Base-by-base conservation (phyloP, 2,113 vertebrate species). In the Collichthys lucidus region DNA sequence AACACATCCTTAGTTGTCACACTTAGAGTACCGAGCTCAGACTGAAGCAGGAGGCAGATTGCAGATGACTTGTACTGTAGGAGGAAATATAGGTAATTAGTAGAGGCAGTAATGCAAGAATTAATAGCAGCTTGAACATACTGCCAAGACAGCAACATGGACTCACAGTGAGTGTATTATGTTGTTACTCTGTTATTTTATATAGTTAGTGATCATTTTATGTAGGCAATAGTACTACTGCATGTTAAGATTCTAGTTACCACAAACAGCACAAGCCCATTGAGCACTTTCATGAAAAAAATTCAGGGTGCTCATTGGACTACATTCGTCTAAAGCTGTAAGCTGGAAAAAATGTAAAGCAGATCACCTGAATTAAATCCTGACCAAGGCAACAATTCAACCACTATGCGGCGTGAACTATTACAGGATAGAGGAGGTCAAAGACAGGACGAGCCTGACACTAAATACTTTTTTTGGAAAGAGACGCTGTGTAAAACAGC, bases 1-100 rank as follows among this genome's bases (percentile, higher is more conserved):
- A 76, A 82, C 65, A 80, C 63, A 88, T 89, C 60, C 89, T 71
- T 56, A 86, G 80, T 79, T 91, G 82, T 83, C 82, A 91, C 68
- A 74, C 44, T 66, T 57, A 80, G 47, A 84, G 72, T 78, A 68
- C 70, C 50, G 62, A 66, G 59, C n/a, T 85, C 68, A 59, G n/a
- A 87, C 74, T 22, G 57, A 86, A 78, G 71, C 74, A 52, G 55
- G 52, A 84, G 69, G 75, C 80, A 86, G 71, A 87, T 68, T 85
- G 86, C 42, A 53, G 67, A 85, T 71, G 46, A 84, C 52, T 79
- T 29, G 24, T 62, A 56, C 53, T 67, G 62, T 35, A 74, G 44
- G 40, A 86, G 67, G 71, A 82, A 82, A 72, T 84, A 57, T 65
- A 70, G 74, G 68, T 86, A 86, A 90, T 92, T 86, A 83, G 83